Evolutionary conservation across 2,888 invertebrate genomes (phyloP).

Genomic region (Lymantria monacha): DNA sequence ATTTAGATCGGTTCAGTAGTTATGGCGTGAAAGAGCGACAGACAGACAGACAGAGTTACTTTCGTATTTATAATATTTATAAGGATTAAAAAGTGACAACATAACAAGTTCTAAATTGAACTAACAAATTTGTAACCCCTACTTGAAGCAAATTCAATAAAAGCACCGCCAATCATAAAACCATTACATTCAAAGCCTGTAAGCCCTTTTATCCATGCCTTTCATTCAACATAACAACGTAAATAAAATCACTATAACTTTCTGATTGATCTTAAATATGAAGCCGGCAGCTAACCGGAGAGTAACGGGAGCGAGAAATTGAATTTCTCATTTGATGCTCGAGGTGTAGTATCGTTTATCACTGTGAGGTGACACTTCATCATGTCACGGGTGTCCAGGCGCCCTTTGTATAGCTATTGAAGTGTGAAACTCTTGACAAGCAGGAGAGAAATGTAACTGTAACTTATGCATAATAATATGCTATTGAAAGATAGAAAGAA

Average conservation of each 20-base stretch:
- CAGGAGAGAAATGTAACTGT: constrained; percentile 30
- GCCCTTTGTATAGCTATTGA: constrained; percentile 59
- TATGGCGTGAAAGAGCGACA: too few relatives aligned
- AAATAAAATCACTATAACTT: constrained; percentile 33
- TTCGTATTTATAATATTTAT: too few relatives aligned
- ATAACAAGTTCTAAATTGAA: constrained; percentile 3
- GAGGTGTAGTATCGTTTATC: constrained; percentile 68
- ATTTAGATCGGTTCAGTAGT: too few relatives aligned
- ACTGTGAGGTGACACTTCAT: constrained; percentile 73
- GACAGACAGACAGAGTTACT: too few relatives aligned
- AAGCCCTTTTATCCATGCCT: constrained; percentile 34
- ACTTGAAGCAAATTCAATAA: constrained; percentile 8
- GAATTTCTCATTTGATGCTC: constrained; percentile 72
- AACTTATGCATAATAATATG: constrained; percentile 15
- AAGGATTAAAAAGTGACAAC: neutral
- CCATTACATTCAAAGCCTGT: constrained; percentile 28
- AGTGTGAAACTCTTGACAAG: constrained; percentile 62
- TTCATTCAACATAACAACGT: constrained; percentile 34
- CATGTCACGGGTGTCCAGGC: constrained; percentile 63
- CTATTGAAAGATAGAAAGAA: constrained; percentile 16
- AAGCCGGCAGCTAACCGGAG: constrained; percentile 36
- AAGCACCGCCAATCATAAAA: constrained; percentile 21
- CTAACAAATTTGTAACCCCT: neutral
- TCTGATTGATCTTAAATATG: constrained; percentile 40
- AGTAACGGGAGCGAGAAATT: constrained; percentile 71